Evolutionary conservation across 2,888 invertebrate species (phyloP), one percentile per base, ranked within the genome.

Genomic region (Habroteleia sp.): DNA sequence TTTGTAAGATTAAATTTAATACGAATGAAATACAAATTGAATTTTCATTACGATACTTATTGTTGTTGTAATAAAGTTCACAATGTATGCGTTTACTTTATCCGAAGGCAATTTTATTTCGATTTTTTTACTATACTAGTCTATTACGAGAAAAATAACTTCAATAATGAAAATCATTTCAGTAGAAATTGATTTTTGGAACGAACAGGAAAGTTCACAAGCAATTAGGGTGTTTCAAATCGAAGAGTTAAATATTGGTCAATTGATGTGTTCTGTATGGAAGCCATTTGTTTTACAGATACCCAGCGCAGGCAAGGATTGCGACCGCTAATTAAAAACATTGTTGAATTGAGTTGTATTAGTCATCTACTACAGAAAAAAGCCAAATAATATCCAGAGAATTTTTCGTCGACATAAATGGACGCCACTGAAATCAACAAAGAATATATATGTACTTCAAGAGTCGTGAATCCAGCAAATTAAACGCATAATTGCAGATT

Each of bases 251-350:
- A 68, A 52, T 54, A 27, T 35, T 56, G 42, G 25, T 69, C 42
- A 39, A 63, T 29, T 58, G 10, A 60, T 29, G 31, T 54, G 16
- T 62, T 14, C 37, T 54, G 54, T 48, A 66, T 60, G 29, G 25
- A 29, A 79, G 73, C 76, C 60, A 73, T 80, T 82, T 82, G 74
- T 82, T 82, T 82, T 81, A 74, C 82, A 82, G 82, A 81, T 83
- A 79, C 76, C 71, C 76, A 66, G 69, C 68, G 46, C 62, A 69
- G 75, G 73, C 76, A 77, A 74, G 72, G 63, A 73, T 74, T 60
- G 44, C 41, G 73, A 33, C 39, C 54, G 76, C 72, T 80, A 79
- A 82, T 81, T 80, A 80, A 82, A 80, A 82, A 74, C 78, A 72
- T 62, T 72, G 63, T 25, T 3, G 27, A 60, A 58, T 42, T 17